Evolutionary conservation across 2,888 invertebrate genomes (phyloP).

Genomic region (Chouioia cunea): DNA sequence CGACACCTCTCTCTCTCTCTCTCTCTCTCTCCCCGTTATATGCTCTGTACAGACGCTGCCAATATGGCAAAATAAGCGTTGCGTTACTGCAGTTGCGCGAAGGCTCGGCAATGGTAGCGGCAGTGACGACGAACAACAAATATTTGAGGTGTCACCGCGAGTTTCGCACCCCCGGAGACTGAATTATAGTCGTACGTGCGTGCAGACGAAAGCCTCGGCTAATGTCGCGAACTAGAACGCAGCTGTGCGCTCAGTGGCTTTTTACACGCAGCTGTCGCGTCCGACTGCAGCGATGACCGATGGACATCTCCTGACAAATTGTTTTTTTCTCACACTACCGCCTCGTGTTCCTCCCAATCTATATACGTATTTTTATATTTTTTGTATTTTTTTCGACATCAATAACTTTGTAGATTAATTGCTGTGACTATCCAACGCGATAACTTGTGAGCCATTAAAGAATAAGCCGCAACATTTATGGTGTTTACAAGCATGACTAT

Average conservation of each 20-base stretch:
- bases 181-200: slow-evolving; percentile 27
- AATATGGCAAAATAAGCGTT: slow-evolving; percentile 27
- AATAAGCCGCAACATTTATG: slow-evolving; percentile 11
- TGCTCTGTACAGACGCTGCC: too few species aligned
- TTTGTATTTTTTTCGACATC: too few species aligned
- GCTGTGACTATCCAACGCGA: slow-evolving; percentile 4
- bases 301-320: not conserved
- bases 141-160: slow-evolving; percentile 43
- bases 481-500: too few species aligned
- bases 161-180: slow-evolving; percentile 19
- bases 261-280: not conserved
- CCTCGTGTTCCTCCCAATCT: too few species aligned
- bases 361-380: too few species aligned
- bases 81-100: not conserved
- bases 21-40: too few species aligned
- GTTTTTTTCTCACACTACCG: not conserved
- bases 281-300: not conserved
- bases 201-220: slow-evolving; percentile 6
- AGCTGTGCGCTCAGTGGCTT: not conserved
- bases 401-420: slow-evolving; percentile 6
- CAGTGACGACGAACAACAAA: too few species aligned
- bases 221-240: slow-evolving; percentile 23
- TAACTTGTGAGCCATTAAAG: slow-evolving; percentile 21
- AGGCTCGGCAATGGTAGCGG: not conserved
- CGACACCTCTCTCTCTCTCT: too few species aligned